phyloP scores from a whole-genome alignment of 2,888 invertebrate genomes.

The Gibbula magus region DNA sequence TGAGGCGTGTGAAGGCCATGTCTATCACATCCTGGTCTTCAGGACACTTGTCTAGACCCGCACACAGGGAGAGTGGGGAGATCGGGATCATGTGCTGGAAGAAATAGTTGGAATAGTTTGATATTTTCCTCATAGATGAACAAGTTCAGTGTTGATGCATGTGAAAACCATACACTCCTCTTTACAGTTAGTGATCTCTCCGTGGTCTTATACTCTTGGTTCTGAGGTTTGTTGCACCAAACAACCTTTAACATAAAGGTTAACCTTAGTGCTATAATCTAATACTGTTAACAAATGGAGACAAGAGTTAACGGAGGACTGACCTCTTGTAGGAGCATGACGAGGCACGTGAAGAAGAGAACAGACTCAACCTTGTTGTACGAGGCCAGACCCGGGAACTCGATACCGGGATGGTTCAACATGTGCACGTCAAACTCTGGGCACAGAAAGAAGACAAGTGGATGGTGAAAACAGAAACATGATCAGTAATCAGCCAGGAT shows the following conservation, averaged over 20 bases:
- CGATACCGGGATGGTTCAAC: constrained; percentile 44
- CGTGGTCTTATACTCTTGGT: no score
- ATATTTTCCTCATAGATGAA: no score
- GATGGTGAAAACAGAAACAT: not conserved
- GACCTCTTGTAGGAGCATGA: constrained; percentile 45
- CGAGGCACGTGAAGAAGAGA: constrained; percentile 43
- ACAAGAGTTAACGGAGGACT: no score
- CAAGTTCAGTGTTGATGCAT: no score
- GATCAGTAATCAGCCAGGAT: not conserved
- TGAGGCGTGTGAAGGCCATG: not conserved
- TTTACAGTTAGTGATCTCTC: no score
- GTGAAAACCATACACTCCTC: no score
- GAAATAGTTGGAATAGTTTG: not conserved
- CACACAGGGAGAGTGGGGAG: not conserved
- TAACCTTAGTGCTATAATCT: no score
- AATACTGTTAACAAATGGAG: no score
- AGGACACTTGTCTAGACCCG: constrained; percentile 25
- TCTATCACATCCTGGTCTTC: constrained; percentile 12
- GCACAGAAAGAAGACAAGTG: no score
- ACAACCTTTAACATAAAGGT: no score
- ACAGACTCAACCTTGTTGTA: constrained; percentile 35
- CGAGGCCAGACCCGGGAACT: constrained; percentile 22
- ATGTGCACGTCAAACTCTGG: constrained; percentile 52
- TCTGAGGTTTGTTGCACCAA: no score
- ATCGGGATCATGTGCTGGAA: constrained; percentile 29